Conservation (phyloP, 2,113 vertebrate genomes). For the Ailurus styani region DNA sequence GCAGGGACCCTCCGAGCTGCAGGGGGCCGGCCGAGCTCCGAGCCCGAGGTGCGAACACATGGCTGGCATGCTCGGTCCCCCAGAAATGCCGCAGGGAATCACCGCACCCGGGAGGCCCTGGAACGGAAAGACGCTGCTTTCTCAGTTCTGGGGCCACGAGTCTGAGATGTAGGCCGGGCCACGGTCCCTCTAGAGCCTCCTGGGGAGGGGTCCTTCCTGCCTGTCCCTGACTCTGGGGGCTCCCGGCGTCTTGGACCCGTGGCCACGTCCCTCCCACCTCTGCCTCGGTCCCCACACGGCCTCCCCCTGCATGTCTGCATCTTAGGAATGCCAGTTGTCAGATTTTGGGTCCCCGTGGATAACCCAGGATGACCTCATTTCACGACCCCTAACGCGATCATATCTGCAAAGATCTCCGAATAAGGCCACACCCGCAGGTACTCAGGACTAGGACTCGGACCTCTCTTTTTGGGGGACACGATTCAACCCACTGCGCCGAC, state of each 20-base stretch:
- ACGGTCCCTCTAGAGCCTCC: not conserved
- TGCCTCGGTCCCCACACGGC: too few species aligned
- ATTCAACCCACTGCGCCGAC: not conserved
- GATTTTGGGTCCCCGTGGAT: too few species aligned
- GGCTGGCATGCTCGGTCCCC: not conserved
- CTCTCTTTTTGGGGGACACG: not conserved
- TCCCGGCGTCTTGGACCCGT: not conserved
- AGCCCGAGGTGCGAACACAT: not conserved
- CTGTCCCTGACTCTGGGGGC: not conserved
- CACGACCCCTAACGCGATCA: accelerated
- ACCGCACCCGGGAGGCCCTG: not conserved
- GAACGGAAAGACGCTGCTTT: not conserved
- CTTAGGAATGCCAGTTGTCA: not conserved
- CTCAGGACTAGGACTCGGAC: too few species aligned
- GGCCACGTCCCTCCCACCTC: too few species aligned
- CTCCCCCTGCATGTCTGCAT: not conserved
- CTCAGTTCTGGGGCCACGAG: not conserved
- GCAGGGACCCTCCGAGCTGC: not conserved
- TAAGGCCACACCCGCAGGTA: too few species aligned
- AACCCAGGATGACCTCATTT: too few species aligned
- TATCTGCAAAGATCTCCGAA: not conserved
- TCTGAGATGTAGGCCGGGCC: too few species aligned
- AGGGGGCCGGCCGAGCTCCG: not conserved
- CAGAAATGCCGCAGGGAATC: not conserved
- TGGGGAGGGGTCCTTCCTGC: too few species aligned